Percentiles rank a stretch among this genome's conserved stretches.
These are phyloP conservation scores for Teinopalpus imperialis DNA, from an alignment of 2,888 invertebrate genomes.

Conservation along the genomic window DNA sequence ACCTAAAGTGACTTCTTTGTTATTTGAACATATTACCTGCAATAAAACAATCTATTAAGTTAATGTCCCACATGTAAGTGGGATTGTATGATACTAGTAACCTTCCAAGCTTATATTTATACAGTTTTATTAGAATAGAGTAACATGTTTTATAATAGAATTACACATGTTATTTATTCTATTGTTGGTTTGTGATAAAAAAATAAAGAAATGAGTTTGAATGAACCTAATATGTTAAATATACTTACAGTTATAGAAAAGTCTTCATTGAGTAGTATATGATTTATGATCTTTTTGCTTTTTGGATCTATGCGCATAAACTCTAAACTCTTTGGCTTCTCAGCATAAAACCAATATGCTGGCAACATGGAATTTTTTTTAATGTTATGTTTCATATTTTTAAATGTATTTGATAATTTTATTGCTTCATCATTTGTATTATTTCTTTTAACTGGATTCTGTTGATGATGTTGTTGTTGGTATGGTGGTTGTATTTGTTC, in stretches of 20 bases:
- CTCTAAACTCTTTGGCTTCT: slow-evolving; percentile 17
- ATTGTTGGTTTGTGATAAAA: no score
- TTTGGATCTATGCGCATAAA: slow-evolving; percentile 20
- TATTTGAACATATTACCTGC: slow-evolving; percentile 22
- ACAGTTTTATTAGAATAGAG: no score
- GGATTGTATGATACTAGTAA: no score
- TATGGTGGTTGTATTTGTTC: neutral
- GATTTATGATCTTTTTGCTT: slow-evolving; percentile 15
- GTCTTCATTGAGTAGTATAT: slow-evolving; percentile 22
- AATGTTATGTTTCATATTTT: neutral
- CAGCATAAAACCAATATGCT: slow-evolving; percentile 20
- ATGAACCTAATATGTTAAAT: no score
- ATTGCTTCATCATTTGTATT: no score
- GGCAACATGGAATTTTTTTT: slow-evolving; percentile 13
- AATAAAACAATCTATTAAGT: slow-evolving; percentile 2
- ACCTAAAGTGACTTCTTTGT: slow-evolving; percentile 3
- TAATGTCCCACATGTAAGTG: no score
- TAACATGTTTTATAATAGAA: no score
- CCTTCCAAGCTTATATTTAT: no score
- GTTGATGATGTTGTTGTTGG: no score
- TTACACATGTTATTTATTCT: neutral
- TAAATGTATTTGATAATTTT: neutral
- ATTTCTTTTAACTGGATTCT: no score
- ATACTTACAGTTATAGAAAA: slow-evolving; percentile 25
- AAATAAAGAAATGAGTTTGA: no score